These are phyloP conservation scores for Pan troglodytes DNA, from an alignment of 2,113 vertebrate species.

Conservation along the genomic window NHGRI_mPanTro3-v2.1_pri NC_072408.2:90404001-90404500, in stretches of 20 bases:
- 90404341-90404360: neutral
- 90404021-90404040: too few relatives aligned
- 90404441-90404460: neutral
- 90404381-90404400: neutral
- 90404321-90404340: neutral
- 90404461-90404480: neutral
- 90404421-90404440: neutral
- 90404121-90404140: neutral
- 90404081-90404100: neutral
- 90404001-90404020: too few relatives aligned
- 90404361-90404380: neutral
- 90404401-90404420: neutral
- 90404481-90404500: neutral
- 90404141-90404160: neutral
- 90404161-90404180: neutral
- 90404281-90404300: neutral
- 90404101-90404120: neutral
- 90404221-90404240: neutral
- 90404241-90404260: slow-evolving; percentile 27
- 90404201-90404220: neutral
- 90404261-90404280: neutral
- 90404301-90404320: neutral
- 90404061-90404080: neutral
- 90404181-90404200: slow-evolving; percentile 3
- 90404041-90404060: too few relatives aligned